Evolutionary conservation across 2,888 invertebrate genomes (phyloP), one percentile per base, ranked within the genome.

Genomic region (Pollenia labialis): DNA sequence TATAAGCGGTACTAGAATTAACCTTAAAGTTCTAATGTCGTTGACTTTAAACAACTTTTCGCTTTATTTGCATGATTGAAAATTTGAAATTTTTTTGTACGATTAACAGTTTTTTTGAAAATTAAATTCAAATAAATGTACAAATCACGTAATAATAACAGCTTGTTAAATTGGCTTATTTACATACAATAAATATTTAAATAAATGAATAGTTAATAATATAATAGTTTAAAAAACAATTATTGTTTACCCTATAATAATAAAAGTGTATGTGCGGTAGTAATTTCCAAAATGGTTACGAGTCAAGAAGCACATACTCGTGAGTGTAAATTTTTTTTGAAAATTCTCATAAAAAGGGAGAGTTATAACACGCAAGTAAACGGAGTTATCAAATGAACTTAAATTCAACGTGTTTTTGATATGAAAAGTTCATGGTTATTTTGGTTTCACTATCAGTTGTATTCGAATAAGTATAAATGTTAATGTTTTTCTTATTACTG

Each of bases 181-280:
- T 62, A 68, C 56, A 84, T 58, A 44, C n/a, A 54, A 48, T 44
- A 50, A 56, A 74, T 14, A 52, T 12, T 52, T n/a, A 60, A 50
- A 48, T 54, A 64, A 56, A 66, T 42, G 71, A 79, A 64, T n/a
- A 76, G 18, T 14, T 48, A 68, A 72, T 48, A 80, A 80, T 46
- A 16, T 48, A 75, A 80, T 40, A 16, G 56, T 54, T 81, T 64
- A 23, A 75, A n/a, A 81, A 60, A 46, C 23, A 80, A 58, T 46
- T 32, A 54, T 23, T 42, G 14, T 14, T 32, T 50, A 54, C 3
- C 23, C 50, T 50, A 6, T 54, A 11, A 9, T 10, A 62, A 16
- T 50, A n/a, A 48, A 32, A 12, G 14, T 74, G 50, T 40, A 46
- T 44, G 2, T 16, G n/a, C 12, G 12, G 12, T 54, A n/a, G 44